Conservation (phyloP, 1,140 invertebrate species). For the Micrasema minimum region DNA sequence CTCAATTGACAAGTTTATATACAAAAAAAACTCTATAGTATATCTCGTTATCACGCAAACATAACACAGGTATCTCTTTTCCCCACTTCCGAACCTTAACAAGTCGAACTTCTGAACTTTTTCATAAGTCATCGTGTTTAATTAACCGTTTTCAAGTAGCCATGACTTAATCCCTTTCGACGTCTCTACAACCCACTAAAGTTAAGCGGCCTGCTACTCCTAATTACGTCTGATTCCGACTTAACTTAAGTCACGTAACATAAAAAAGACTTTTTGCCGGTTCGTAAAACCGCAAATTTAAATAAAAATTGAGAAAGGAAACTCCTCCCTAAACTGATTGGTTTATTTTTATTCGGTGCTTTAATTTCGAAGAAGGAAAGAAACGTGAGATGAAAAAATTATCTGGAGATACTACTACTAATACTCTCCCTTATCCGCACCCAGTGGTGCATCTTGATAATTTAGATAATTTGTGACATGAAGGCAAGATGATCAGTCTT, state of each 20-base stretch:
- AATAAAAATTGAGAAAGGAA: neutral
- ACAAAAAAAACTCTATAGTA: too few relatives aligned
- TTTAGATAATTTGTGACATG: too few relatives aligned
- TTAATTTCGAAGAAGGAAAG: conserved; percentile 23
- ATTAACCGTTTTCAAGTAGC: conserved; percentile 3
- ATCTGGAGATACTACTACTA: too few relatives aligned
- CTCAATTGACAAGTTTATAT: too few relatives aligned
- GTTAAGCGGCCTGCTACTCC: neutral
- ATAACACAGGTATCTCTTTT: too few relatives aligned
- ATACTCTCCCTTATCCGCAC: too few relatives aligned
- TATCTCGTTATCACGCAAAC: too few relatives aligned
- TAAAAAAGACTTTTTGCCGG: conserved; percentile 5
- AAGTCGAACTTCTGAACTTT: too few relatives aligned
- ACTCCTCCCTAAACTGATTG: conserved; percentile 1
- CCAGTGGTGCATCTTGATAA: too few relatives aligned
- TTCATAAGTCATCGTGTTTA: conserved; percentile 12
- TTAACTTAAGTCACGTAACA: conserved; percentile 25
- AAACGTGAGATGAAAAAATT: conserved; percentile 6
- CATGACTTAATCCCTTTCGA: neutral
- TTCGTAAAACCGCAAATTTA: neutral
- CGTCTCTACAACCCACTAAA: too few relatives aligned
- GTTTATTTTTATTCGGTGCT: conserved; percentile 26
- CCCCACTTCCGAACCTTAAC: too few relatives aligned
- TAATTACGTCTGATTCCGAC: conserved; percentile 18
- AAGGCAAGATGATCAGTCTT: too few relatives aligned